Evolutionary conservation across 2,797 vertebrate genomes (phyloP), one percentile per base, ranked within the genome.

Genomic region (Nyctalus aviator): DNA sequence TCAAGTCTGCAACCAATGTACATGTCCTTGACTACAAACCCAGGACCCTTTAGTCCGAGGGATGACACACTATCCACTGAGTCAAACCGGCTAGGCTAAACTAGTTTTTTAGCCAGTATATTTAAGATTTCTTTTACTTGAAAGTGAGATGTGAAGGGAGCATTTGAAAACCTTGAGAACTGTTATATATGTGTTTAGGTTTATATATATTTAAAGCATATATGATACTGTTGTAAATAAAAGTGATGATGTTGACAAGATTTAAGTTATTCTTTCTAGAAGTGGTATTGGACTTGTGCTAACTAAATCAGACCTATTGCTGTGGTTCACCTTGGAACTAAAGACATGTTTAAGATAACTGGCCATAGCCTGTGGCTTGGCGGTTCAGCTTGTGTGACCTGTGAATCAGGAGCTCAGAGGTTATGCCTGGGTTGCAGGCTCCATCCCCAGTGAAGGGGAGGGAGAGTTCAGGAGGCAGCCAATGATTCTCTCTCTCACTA

Each of bases 111-210:
- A 83, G 32, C 37, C 81, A 59, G 53, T 71, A 10, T n/a, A 48
- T 82, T 41, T 88, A 81, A 91, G 30, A 48, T 91, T 88, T 92
- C 50, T 88, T 84, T 94, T 94, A 82, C 46, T 76, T 6, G 18
- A 25, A 71, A 72, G 32, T 93, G 23, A 77, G 41, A 79, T 30
- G 32, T 84, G 15, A 91, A 79, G 59, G 44, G 17, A 48, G 15
- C 25, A 41, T 77, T 88, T 90, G 82, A 90, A 93, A 90, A 30
- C 44, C 57, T 62, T 66, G 77, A 79, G 46, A 68, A 88, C 35
- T 78, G 46, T 37, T 93, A 3, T 35, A 1, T 55, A 3, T 79
- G 6, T 57, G 23, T 25, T 78, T 9, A 50, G 48, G 32, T 89
- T 93, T 91, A 8, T 78, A n/a, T 76, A 20, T 21, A 64, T 86